Evolutionary conservation across 2,888 invertebrate species (phyloP), one percentile per base, ranked within the genome.

Genomic region (Gymnoscelis rufifasciata): DNA sequence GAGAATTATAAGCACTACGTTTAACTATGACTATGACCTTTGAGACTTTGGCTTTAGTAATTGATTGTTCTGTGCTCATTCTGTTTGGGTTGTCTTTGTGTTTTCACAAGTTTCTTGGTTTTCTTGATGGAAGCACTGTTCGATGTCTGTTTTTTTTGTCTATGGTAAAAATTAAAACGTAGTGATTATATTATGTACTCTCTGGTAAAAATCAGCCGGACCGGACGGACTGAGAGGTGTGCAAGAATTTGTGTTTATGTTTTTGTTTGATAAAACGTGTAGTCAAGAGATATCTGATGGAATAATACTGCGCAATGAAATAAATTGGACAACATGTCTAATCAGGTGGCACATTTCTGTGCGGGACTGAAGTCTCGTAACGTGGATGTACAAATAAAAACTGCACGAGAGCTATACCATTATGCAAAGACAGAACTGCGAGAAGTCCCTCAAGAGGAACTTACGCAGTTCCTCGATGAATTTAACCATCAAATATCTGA

Each of bases 401-500:
- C 97, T 5, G 96, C 97, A 2, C 93, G 94, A 58, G 97, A 98
- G 64, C 90, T 98, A 14, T 95, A 95, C 66, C 92, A 95, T 52
- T 98, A 95, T 86, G 96, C 95, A 7, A 96, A 95, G 75, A 96
- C 96, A 5, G 97, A 97, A 70, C 78, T 97, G 38, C 91, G 96
- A 4, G 97, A 97, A 82, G 95, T 96, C 60, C 94, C 96, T 0
- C 93, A 93, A 48, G 98, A 98, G 71, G 97, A 97, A 70, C 91
- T 97, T 56, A 94, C 94, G 14, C 90, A 92, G 51, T 98, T 98
- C 74, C 93, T 98, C 78, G 98, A 98, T 74, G 96, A 96, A 59
- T 97, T 98, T 72, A 97, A 97, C 75, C 95, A 96, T 70, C 95
- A 97, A 70, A 97, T 98, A 57, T 96, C 96, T 75, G 96, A 97